Percentiles rank a stretch among this genome's conserved stretches.
phyloP scores from a whole-genome alignment of 2,888 invertebrate species.

The Drosophila affinis region DNA sequence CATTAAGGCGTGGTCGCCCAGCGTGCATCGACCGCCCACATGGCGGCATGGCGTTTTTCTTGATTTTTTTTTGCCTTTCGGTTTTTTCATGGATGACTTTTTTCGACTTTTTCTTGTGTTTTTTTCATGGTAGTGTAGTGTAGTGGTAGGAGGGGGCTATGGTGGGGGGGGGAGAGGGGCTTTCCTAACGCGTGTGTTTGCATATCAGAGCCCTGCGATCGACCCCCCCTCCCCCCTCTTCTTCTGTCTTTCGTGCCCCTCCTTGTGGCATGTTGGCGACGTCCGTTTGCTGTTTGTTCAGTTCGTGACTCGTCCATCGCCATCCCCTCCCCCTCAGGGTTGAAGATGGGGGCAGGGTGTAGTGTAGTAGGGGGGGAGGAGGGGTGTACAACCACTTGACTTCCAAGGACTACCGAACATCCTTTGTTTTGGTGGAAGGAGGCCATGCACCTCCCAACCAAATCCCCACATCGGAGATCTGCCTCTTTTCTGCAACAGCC shows the following conservation, averaged over 20 bases:
- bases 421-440: slow-evolving; percentile 37
- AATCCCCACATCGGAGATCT: background rate
- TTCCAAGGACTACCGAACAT: slow-evolving; percentile 27
- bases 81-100: slow-evolving; percentile 10
- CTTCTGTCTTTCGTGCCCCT: slow-evolving; percentile 2
- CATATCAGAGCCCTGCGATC: slow-evolving; percentile 67
- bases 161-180: background rate
- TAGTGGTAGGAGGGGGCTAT: background rate
- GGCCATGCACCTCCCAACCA: background rate
- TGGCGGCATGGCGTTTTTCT: slow-evolving; percentile 27
- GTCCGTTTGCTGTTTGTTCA: slow-evolving; percentile 60
- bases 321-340: background rate
- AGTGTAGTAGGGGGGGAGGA: background rate
- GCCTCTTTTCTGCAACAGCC: background rate
- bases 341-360: background rate
- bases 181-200: slow-evolving; percentile 62
- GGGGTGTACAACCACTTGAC: slow-evolving; percentile 45
- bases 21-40: slow-evolving; percentile 58
- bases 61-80: too few relatives aligned
- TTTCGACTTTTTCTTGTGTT: slow-evolving; percentile 20
- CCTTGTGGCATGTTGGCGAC: slow-evolving; percentile 49
- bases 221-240: slow-evolving; percentile 24
- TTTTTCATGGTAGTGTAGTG: slow-evolving; percentile 14
- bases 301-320: slow-evolving; percentile 57
- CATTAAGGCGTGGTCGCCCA: slow-evolving; percentile 66